Percentiles rank a stretch among this genome's conserved stretches.
These are phyloP conservation scores for Odontothrips loti DNA, from an alignment of 2,888 invertebrate species.

Conservation along the genomic window DNA sequence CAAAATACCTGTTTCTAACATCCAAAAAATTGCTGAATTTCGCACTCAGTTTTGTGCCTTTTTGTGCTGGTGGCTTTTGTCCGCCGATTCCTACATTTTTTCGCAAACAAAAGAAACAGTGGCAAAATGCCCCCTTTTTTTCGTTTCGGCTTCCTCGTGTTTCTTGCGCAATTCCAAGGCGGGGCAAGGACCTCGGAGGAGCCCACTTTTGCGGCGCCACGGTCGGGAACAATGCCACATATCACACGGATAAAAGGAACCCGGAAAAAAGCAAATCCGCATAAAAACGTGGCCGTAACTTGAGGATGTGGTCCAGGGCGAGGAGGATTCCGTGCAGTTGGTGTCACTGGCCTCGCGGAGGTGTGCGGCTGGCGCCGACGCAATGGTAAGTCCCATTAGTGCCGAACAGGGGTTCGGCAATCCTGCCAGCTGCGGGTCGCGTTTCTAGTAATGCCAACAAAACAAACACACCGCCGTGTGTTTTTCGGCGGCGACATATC, in stretches of 20 bases:
- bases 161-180: slow-evolving; percentile 3
- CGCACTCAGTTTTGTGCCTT: too few relatives aligned
- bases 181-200: too few relatives aligned
- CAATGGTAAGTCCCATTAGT: background rate
- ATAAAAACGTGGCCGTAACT: background rate
- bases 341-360: too few relatives aligned
- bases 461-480: background rate
- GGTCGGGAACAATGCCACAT: background rate
- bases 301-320: background rate
- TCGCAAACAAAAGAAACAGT: background rate
- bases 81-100: background rate
- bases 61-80: background rate
- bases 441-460: background rate
- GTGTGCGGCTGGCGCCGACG: background rate
- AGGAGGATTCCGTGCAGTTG: too few relatives aligned
- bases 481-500: background rate
- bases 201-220: background rate
- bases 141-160: background rate
- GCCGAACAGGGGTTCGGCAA: background rate
- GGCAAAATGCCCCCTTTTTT: background rate
- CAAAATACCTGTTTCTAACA: too few relatives aligned
- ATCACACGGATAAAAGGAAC: background rate
- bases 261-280: slow-evolving; percentile 3
- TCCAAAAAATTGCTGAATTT: too few relatives aligned
- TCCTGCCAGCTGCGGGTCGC: background rate